Percentiles rank a stretch among this genome's conserved stretches.
Evolutionary conservation across 2,797 vertebrate species (phyloP).

Genomic region (Leuciscus waleckii): DNA sequence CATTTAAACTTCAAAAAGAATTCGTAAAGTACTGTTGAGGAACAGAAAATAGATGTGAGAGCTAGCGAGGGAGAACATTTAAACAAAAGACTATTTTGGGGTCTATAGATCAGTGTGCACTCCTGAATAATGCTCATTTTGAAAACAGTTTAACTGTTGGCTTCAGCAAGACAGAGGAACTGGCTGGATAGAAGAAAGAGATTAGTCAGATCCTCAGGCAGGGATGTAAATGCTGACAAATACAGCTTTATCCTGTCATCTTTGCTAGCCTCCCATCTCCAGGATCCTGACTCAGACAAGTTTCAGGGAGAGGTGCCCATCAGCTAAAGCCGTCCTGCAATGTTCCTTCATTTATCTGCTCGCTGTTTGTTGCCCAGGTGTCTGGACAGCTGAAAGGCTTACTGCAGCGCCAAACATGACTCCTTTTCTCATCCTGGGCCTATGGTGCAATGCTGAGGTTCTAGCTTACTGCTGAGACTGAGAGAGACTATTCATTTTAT

Average conservation of each 20-base stretch:
- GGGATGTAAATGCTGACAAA: constrained; percentile 41
- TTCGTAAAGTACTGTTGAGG: background rate
- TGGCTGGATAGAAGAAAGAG: constrained; percentile 16
- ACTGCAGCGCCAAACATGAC: constrained; percentile 19
- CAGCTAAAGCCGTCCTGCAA: constrained; percentile 17
- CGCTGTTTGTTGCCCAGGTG: constrained; percentile 56
- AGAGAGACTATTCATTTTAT: background rate
- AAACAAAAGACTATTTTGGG: constrained; percentile 7
- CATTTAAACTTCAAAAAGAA: background rate
- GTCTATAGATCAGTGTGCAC: constrained; percentile 20
- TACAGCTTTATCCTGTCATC: constrained; percentile 34
- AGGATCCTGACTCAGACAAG: constrained; percentile 39
- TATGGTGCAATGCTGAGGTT: background rate
- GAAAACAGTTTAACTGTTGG: constrained; percentile 17
- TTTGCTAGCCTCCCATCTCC: background rate
- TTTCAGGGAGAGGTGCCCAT: constrained; percentile 29
- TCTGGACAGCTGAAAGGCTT: constrained; percentile 42
- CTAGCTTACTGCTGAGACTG: background rate
- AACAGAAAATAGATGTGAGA: constrained; percentile 5
- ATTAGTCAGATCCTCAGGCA: constrained; percentile 26
- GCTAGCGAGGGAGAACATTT: background rate
- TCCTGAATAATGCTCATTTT: constrained; percentile 30
- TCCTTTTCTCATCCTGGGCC: background rate
- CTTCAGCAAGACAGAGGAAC: constrained; percentile 10
- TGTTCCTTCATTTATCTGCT: constrained; percentile 51